Percentiles rank a stretch among this genome's conserved stretches.
phyloP scores from a whole-genome alignment of 2,888 invertebrate genomes.

The Caenorhabditis doughertyi region DNA sequence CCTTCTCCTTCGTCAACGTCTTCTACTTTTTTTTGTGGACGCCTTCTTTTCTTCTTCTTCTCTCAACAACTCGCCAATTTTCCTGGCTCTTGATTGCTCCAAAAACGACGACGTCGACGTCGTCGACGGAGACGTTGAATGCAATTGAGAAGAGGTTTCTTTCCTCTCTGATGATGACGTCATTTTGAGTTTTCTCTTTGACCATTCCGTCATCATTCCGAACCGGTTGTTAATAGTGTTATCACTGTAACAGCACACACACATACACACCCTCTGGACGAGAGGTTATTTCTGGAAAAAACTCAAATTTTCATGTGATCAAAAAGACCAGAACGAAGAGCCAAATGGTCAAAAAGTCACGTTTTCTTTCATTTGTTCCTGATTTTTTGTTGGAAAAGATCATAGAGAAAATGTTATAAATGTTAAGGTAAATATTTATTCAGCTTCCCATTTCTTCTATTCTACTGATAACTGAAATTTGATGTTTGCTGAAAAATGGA shows the following conservation, averaged over 20 bases:
- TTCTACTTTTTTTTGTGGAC: conserved; percentile 17
- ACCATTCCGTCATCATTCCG: conserved; percentile 9
- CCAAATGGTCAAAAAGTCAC: conserved; percentile 14
- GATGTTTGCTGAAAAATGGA: conserved; percentile 13
- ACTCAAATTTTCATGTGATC: background rate
- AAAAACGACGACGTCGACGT: background rate
- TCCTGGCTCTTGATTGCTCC: conserved; percentile 62
- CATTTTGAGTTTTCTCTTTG: background rate
- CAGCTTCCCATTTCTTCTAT: conserved; percentile 11
- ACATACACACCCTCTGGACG: background rate
- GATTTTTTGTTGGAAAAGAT: background rate
- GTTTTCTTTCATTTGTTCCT: background rate
- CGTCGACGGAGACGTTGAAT: background rate
- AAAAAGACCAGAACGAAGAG: conserved; percentile 2
- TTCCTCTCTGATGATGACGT: background rate
- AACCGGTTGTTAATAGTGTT: conserved; percentile 1
- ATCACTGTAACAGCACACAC: background rate
- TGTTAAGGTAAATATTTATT: conserved; percentile 33
- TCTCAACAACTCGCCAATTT: conserved; percentile 48
- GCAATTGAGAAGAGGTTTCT: background rate
- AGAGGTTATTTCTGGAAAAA: conserved; percentile 21
- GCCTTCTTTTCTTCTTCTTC: conserved; percentile 13
- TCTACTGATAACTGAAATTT: conserved; percentile 24
- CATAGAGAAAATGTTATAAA: background rate
- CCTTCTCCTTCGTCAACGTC: conserved; percentile 39